Evolutionary conservation across 1,140 invertebrate species (phyloP), one percentile per base, ranked within the genome.

Genomic region (Schlechtendalia chinensis): DNA sequence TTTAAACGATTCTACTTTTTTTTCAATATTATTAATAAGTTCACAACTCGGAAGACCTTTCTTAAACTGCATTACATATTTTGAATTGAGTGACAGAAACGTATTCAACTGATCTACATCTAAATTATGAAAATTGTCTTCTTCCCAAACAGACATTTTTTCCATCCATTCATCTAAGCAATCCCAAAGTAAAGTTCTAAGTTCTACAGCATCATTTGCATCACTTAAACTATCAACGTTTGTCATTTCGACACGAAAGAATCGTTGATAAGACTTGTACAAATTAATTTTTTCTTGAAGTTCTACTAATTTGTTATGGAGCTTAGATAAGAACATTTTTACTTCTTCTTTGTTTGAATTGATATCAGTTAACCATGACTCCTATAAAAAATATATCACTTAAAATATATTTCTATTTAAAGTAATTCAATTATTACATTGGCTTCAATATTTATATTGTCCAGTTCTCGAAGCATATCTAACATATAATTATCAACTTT

Each of bases 301-400:
- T 0, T 85, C 87, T 14, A 86, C 86, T 59, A 96, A 87, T 75
- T 89, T 88, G 8, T 89, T 87, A 53, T 88, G 85, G 0, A 95
- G 85, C 17, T 89, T 87, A 24, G 89, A 88, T 3, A 96, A 85
- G 8, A 89, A 88, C 4, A 86, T 86, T 50, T 88, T 86, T 1
- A 92, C 91, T 82, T 89, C 88, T 10, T 88, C 86, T 22, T 89
- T 87, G 63, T 93, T 89, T 2, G 92, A 91, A n/a, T 89, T 87
- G 17, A 89, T 87, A 83, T 93, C 90, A 79, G 92, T 88, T n/a
- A 94, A 86, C 88, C 91, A 90, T 3, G 89, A 87, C 88, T 92
- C 88, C 92, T 93, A 83, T 45, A 84, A 83, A 47, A 82, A 83
- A 63, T 58, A 82, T 83, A 84, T 50, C 32, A 1, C 17, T 29